Evolutionary conservation across 2,113 vertebrate genomes (phyloP), one percentile per base, ranked within the genome.

Genomic region (Chunga burmeisteri): DNA sequence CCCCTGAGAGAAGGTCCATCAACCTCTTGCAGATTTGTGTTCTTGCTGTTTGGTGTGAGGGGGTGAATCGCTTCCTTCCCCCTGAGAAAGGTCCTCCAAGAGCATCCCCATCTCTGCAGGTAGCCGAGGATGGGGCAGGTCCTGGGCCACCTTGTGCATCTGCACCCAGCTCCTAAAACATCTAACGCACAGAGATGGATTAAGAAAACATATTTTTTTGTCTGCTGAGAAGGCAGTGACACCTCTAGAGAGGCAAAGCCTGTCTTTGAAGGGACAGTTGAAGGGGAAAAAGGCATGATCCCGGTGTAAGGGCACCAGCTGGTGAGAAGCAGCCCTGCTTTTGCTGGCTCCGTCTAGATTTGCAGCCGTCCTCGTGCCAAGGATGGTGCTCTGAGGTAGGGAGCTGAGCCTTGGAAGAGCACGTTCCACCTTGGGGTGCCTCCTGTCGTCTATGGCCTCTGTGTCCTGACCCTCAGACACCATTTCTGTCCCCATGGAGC

Each of bases 201-300:
- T 49, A 17, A 21, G 21, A 19, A 49, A 67, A 68, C 2, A 3
- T 13, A 38, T 5, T 13, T n/a, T 53, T 44, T 36, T 53, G 42
- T 2, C 47, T 23, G 11, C 32, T 81, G 73, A 16, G 18, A 74
- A 65, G 34, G 21, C 47, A 58, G 29, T 1, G 72, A 14, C 5
- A 0, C 23, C 44, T 49, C n/a, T 12, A 10, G n/a, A 55, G 63
- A 34, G 73, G 68, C 63, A 68, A 53, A 70, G 11, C 7, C 30
- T 47, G 15, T 6, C 25, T 72, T 42, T 20, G 46, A 46, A 44
- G 30, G n/a, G 40, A 18, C 32, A 61, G 9, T 1, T 50, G 17
- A 13, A 34, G 36, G 7, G 6, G 6, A 8, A 19, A 16, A 21
- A 34, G 40, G 2, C 29, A 1, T 0, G 7, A 23, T 11, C 49